Base-by-base conservation (phyloP, 2,888 invertebrate genomes). In the Anarsia innoxiella region DNA sequence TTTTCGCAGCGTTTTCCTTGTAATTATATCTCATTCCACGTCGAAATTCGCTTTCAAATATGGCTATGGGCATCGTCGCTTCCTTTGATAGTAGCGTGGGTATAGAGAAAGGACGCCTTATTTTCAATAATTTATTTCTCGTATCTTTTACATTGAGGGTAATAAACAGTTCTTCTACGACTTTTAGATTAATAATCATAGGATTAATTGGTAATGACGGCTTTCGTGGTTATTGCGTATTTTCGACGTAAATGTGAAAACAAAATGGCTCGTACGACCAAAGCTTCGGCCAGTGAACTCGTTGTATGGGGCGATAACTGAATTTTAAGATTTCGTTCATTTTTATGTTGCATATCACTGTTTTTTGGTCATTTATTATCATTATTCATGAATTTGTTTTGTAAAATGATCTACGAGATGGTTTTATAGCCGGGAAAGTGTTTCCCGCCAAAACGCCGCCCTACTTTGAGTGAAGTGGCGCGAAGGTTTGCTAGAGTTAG, bases 381-480 rank as follows among this genome's bases (percentile, higher is more conserved):
- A 25, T 36, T 35, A 31, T 36, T 46, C 40, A 51, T 36, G 6
- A 40, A 44, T 45, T 52, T 56, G 36, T n/a, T n/a, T n/a, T n/a
- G n/a, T n/a, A n/a, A n/a, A n/a, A n/a, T n/a, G n/a, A n/a, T n/a
- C n/a, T n/a, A n/a, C n/a, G n/a, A n/a, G n/a, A n/a, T n/a, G n/a
- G n/a, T n/a, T n/a, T n/a, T 48, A 42, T 23, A 45, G 43, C 52
- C 41, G 44, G 49, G 59, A 73, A 66, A 54, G 49, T 58, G 66
- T 84, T 86, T 86, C 86, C 86, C 86, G 86, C 86, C 86, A 86
- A 86, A 86, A 85, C 58, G 73, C 70, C 73, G 75, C 71, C 71
- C 63, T 66, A 65, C 66, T 67, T 62, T 61, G 64, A 45, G 58
- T 44, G 53, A 61, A 33, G 58, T 57, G 61, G 53, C 59, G 59